Conservation (phyloP, 1,140 invertebrate genomes). For the Camponotus pennsylvanicus region DNA sequence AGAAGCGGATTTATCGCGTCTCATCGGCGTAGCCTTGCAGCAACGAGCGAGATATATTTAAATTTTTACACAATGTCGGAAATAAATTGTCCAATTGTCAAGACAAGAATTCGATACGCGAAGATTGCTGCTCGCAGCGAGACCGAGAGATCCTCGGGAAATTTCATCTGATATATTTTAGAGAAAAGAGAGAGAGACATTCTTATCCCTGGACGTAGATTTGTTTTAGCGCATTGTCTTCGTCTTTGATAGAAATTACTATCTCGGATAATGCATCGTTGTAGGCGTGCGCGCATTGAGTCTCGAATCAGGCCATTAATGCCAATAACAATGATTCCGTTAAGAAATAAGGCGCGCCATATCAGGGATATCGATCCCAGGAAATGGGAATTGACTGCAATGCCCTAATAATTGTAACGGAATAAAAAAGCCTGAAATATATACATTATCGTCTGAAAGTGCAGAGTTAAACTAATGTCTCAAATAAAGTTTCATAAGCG, state of each 20-base stretch:
- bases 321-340: constrained; percentile 36
- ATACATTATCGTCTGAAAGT: background rate
- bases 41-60: background rate
- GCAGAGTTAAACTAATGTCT: background rate
- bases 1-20: background rate
- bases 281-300: constrained; percentile 19
- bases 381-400: constrained; percentile 39
- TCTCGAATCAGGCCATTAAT: constrained; percentile 27
- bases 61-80: background rate
- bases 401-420: constrained; percentile 42
- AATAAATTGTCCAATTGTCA: background rate
- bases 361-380: constrained; percentile 40
- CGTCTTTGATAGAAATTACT: constrained; percentile 8
- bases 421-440: constrained; percentile 20
- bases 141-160: background rate
- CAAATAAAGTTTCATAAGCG: background rate
- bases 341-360: constrained; percentile 37
- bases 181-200: too few species aligned
- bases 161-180: background rate
- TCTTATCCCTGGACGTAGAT: too few species aligned
- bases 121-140: background rate
- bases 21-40: background rate
- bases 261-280: background rate
- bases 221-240: background rate
- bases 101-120: background rate